Evolutionary conservation across 2,113 vertebrate genomes (phyloP).

Genomic region (Theristicus caerulescens): DNA sequence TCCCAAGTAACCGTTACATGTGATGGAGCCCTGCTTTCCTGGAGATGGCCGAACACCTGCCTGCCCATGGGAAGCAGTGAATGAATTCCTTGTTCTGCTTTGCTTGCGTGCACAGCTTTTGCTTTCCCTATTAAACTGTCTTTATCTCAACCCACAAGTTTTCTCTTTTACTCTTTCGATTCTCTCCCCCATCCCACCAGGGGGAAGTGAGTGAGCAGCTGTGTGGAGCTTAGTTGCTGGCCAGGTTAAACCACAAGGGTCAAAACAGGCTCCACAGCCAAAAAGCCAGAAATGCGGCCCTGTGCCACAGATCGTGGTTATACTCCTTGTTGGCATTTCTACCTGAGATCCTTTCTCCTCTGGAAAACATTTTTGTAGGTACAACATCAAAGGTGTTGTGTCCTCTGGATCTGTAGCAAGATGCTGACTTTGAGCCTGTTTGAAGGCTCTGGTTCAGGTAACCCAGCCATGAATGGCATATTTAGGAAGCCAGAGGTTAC

Average conservation of each 20-base stretch:
- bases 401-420: background rate
- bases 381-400: background rate
- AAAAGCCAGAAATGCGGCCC: background rate
- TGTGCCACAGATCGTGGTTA: fast-evolving
- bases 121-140: too few species aligned
- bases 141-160: too few species aligned
- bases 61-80: too few species aligned
- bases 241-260: background rate
- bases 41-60: too few species aligned
- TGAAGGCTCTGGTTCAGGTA: background rate
- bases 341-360: background rate
- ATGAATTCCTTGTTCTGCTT: too few species aligned
- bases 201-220: too few species aligned
- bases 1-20: too few species aligned
- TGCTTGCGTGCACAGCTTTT: too few species aligned
- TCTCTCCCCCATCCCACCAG: too few species aligned
- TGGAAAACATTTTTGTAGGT: background rate
- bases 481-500: background rate
- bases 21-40: too few species aligned
- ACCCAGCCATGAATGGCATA: background rate
- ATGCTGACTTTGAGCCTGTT: background rate
- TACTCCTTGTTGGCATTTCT: background rate
- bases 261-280: background rate
- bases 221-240: too few species aligned
- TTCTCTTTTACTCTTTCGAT: too few species aligned